phyloP scores from a whole-genome alignment of 1,140 invertebrate genomes.

The Stegodyphus dumicola region DNA sequence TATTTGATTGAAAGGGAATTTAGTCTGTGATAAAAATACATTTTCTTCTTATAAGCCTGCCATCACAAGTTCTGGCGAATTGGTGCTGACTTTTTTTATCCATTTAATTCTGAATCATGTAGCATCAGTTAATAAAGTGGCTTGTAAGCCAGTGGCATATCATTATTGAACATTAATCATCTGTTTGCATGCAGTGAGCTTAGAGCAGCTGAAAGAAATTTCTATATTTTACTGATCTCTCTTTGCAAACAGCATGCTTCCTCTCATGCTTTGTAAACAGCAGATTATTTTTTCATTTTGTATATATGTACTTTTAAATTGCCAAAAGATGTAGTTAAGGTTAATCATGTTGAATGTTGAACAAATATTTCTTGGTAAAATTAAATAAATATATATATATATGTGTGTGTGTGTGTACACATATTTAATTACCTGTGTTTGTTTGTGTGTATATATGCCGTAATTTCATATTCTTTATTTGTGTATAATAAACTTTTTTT shows the following conservation, averaged over 20 bases:
- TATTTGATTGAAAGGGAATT: constrained; percentile 23
- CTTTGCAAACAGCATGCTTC: constrained; percentile 14
- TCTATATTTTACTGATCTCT: constrained; percentile 18
- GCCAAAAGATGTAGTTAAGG: constrained; percentile 20
- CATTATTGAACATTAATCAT: background rate
- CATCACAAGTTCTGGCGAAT: background rate
- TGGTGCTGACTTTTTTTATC: background rate
- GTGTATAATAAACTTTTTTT: too few species aligned
- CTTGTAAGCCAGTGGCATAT: background rate
- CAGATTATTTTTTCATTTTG: constrained; percentile 37
- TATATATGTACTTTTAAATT: constrained; percentile 38
- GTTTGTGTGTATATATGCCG: too few species aligned
- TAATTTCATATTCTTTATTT: too few species aligned
- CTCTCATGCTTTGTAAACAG: constrained; percentile 13
- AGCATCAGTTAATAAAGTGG: background rate
- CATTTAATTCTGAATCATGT: background rate
- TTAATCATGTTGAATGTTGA: too few species aligned
- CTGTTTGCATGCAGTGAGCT: background rate
- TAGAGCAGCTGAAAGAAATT: background rate
- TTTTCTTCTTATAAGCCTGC: background rate
- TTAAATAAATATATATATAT: too few species aligned
- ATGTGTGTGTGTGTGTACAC: too few species aligned
- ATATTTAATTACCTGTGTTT: too few species aligned
- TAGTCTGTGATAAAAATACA: constrained; percentile 46
- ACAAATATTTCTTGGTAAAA: too few species aligned